These are phyloP conservation scores for Hypotaenidia philippensis DNA, from an alignment of 2,797 vertebrate genomes.

Conservation along the genomic window DNA sequence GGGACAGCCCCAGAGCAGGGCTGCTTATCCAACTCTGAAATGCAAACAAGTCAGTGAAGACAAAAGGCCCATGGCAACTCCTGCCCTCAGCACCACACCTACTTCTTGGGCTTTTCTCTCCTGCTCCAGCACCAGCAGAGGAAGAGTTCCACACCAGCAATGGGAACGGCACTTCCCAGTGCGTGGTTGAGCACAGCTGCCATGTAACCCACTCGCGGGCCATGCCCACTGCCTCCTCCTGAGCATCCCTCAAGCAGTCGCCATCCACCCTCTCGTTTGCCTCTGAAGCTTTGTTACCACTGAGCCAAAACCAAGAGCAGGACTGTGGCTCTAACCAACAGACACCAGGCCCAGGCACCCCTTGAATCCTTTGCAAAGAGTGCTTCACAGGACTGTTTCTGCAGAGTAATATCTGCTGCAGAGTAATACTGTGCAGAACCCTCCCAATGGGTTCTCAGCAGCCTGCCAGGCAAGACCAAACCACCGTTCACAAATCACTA, in stretches of 20 bases:
- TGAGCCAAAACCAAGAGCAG: background rate
- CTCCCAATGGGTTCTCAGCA: background rate
- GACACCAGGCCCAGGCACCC: background rate
- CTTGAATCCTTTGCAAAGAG: background rate
- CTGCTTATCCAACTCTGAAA: background rate
- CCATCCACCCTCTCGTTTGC: background rate
- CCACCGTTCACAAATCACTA: background rate
- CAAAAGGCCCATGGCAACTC: background rate
- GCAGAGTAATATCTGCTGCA: background rate
- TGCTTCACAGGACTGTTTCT: background rate
- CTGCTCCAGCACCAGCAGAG: background rate
- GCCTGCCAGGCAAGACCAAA: background rate
- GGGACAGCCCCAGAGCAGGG: background rate
- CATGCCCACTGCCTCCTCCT: fast-evolving
- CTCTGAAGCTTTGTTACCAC: background rate
- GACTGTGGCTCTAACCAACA: background rate
- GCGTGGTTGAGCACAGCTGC: fast-evolving
- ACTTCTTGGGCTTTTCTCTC: background rate
- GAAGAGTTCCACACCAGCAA: fast-evolving
- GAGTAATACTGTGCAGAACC: background rate
- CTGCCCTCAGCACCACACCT: background rate
- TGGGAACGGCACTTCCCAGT: fast-evolving
- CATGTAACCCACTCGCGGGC: fast-evolving
- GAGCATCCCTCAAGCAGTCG: no score
- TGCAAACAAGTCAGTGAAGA: background rate